Conservation (phyloP, 2,113 vertebrate species). For the Brachirus orientalis region DNA sequence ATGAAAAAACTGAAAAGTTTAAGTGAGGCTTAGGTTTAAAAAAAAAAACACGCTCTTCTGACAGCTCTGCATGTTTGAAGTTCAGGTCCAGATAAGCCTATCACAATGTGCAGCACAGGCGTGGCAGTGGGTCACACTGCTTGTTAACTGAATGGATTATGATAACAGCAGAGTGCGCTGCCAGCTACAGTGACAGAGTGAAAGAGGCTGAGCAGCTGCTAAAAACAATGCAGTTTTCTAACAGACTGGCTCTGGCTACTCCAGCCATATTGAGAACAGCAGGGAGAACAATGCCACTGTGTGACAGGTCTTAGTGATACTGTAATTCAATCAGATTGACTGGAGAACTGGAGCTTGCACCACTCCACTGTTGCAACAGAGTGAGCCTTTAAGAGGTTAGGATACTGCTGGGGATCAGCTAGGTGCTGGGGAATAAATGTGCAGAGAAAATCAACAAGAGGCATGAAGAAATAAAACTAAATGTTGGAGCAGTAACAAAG, state of each 20-base stretch:
- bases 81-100: slow-evolving; percentile 44
- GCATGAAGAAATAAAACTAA: slow-evolving; percentile 8
- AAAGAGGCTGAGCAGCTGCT: slow-evolving; percentile 32
- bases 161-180: slow-evolving; percentile 19
- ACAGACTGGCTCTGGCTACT: slow-evolving; percentile 17
- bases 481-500: too few relatives aligned
- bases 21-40: too few relatives aligned
- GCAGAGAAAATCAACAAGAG: slow-evolving; percentile 20
- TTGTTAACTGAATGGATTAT: slow-evolving; percentile 41
- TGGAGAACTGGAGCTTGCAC: slow-evolving; percentile 42
- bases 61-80: neutral
- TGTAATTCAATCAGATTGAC: slow-evolving; percentile 62
- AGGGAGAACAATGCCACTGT: slow-evolving; percentile 57
- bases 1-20: too few relatives aligned
- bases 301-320: slow-evolving; percentile 58
- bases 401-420: slow-evolving; percentile 7
- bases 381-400: slow-evolving; percentile 24
- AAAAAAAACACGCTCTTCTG: neutral
- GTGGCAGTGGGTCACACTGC: neutral
- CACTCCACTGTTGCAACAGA: slow-evolving; percentile 33
- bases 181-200: slow-evolving; percentile 17
- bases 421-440: neutral
- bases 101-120: slow-evolving; percentile 15
- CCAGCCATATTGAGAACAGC: slow-evolving; percentile 10
- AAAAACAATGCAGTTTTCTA: slow-evolving; percentile 37